These are phyloP conservation scores for Agapornis roseicollis DNA, from an alignment of 2,113 vertebrate species.

Conservation along the genomic window DNA sequence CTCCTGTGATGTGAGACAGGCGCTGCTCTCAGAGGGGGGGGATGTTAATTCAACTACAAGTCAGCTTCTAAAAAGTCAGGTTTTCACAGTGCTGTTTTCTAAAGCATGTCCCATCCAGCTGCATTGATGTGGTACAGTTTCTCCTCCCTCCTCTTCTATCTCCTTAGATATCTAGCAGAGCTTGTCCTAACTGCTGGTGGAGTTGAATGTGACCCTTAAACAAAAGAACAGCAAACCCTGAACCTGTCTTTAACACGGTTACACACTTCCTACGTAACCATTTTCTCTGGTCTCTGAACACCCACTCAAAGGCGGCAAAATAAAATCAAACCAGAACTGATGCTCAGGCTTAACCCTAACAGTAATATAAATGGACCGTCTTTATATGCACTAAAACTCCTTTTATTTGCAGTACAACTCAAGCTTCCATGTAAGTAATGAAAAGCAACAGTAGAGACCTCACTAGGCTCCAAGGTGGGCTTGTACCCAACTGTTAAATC, in stretches of 20 bases:
- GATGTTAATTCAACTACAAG: neutral
- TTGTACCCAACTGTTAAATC: neutral
- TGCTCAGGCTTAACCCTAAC: neutral
- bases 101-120: neutral
- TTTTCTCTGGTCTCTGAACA: neutral
- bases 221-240: accelerated
- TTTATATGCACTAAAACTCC: neutral
- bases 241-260: neutral
- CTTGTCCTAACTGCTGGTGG: neutral
- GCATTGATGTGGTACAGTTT: accelerated
- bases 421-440: neutral
- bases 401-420: neutral
- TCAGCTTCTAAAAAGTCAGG: neutral
- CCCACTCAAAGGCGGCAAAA: neutral
- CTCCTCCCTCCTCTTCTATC: neutral
- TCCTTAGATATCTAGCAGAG: neutral
- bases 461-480: neutral
- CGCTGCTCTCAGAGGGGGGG: accelerated
- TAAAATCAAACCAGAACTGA: neutral
- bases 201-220: neutral
- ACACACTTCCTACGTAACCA: neutral
- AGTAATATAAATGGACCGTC: neutral
- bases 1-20: accelerated
- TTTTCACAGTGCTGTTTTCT: neutral
- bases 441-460: neutral